These are phyloP conservation scores for Nyctibius bracteatus DNA, from an alignment of 2,113 vertebrate species.

Conservation along the genomic window DNA sequence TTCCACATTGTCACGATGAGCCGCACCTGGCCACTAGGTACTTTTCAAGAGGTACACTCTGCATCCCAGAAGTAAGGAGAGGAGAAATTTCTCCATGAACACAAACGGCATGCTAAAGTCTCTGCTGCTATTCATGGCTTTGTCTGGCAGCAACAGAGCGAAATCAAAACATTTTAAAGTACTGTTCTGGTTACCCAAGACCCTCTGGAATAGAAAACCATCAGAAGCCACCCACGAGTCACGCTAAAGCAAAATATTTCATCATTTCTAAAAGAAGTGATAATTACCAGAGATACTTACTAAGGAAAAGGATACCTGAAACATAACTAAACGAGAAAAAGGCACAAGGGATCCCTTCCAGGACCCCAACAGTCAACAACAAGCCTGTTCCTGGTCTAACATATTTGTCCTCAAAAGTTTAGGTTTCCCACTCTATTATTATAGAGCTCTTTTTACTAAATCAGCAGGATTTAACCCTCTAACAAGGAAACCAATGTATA, in stretches of 20 bases:
- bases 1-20: accelerated
- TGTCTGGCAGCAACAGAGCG: neutral
- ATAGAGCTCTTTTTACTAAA: neutral
- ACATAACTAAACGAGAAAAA: neutral
- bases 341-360: neutral
- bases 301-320: neutral
- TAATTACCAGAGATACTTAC: neutral
- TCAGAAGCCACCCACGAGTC: neutral
- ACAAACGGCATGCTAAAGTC: neutral
- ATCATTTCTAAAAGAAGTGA: neutral
- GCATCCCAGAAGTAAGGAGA: neutral
- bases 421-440: neutral
- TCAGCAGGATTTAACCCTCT: neutral
- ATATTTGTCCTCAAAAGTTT: neutral
- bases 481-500: neutral
- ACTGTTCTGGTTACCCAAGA: neutral
- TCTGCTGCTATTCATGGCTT: neutral
- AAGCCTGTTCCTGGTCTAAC: neutral
- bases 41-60: neutral
- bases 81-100: neutral
- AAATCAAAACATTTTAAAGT: neutral
- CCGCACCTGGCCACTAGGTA: neutral
- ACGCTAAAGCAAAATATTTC: neutral
- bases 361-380: neutral
- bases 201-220: neutral